Evolutionary conservation across 1,140 invertebrate species (phyloP).

Genomic region (Triops cancriformis): DNA sequence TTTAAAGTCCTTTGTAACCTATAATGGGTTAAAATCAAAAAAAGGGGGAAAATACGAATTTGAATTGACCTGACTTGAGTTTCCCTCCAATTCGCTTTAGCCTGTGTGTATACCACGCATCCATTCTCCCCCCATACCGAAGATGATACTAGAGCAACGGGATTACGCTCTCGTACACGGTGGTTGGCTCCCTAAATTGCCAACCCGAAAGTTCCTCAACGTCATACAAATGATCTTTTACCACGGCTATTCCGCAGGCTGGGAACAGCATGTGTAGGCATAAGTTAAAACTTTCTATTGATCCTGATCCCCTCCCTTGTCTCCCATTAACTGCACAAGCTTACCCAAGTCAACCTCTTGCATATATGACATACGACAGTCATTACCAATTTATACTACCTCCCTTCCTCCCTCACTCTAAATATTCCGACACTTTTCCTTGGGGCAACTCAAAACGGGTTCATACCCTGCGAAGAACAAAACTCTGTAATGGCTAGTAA

Average conservation of each 20-base stretch:
- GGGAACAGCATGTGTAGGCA: slow-evolving; percentile 12
- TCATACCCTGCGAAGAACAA: background rate
- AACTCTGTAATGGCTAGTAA: background rate
- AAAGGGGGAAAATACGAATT: too few relatives aligned
- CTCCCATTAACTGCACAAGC: slow-evolving; percentile 12
- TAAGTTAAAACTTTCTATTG: slow-evolving; percentile 13
- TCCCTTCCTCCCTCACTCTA: background rate
- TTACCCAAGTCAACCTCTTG: background rate
- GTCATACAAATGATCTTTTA: slow-evolving; percentile 14
- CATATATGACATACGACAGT: slow-evolving; percentile 6
- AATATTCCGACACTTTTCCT: background rate
- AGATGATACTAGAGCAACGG: background rate
- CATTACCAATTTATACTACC: background rate
- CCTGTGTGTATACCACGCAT: background rate
- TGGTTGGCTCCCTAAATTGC: background rate
- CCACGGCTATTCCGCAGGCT: background rate
- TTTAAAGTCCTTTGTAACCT: too few relatives aligned
- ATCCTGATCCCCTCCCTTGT: slow-evolving; percentile 9
- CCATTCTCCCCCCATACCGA: background rate
- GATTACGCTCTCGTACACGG: background rate
- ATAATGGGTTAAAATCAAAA: too few relatives aligned
- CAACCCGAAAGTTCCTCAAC: slow-evolving; percentile 2
- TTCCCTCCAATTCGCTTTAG: too few relatives aligned
- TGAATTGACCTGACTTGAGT: too few relatives aligned
- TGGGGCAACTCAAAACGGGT: background rate